phyloP scores from a whole-genome alignment of 2,888 invertebrate genomes.

The Patella pellucida region DNA sequence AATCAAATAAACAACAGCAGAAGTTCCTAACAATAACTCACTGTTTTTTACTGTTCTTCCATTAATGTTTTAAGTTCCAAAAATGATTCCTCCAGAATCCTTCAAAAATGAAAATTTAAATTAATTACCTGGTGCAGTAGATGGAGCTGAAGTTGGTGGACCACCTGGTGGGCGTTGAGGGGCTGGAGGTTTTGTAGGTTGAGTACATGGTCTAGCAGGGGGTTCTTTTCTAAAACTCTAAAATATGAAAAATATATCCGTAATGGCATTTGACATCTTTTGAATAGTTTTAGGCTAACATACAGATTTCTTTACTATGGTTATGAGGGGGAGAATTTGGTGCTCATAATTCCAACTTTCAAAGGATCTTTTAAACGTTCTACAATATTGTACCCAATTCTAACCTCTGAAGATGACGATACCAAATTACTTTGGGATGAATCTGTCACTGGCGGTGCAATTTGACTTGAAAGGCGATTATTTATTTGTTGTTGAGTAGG shows the following conservation, averaged over 20 bases:
- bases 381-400: no score
- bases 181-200: slow-evolving; percentile 66
- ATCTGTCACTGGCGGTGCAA: no score
- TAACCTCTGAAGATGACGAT: no score
- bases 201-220: slow-evolving; percentile 60
- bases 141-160: slow-evolving; percentile 42
- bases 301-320: no score
- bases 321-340: slow-evolving; percentile 30
- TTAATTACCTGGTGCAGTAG: slow-evolving; percentile 1
- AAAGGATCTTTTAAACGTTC: background rate
- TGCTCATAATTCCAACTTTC: slow-evolving; percentile 27
- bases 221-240: slow-evolving; percentile 46
- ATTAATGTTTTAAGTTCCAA: no score
- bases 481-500: slow-evolving; percentile 29
- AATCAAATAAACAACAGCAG: no score
- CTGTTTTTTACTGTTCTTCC: no score
- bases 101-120: no score
- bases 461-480: no score
- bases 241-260: background rate
- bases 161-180: slow-evolving; percentile 58
- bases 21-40: no score
- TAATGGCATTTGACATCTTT: background rate
- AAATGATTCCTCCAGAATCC: no score
- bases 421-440: no score
- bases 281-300: background rate